Percentiles rank a stretch among this genome's conserved stretches.
Evolutionary conservation across 2,888 invertebrate genomes (phyloP).

Genomic region (Cheilosia vernalis): DNA sequence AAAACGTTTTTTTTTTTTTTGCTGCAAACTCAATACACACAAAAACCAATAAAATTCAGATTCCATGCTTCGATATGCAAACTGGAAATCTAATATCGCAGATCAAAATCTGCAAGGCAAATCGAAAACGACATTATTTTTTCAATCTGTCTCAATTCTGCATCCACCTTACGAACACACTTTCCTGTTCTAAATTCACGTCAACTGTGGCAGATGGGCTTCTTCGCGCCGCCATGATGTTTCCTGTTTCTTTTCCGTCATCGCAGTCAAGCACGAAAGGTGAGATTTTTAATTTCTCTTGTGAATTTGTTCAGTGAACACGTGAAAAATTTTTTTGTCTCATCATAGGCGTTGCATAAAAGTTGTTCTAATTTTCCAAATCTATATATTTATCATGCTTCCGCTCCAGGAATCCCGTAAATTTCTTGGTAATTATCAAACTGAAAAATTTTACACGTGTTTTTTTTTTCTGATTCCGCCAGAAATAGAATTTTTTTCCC

Average conservation of each 20-base stretch:
- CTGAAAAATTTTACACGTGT: slow-evolving; percentile 77
- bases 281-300: slow-evolving; percentile 80
- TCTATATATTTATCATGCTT: slow-evolving; percentile 57
- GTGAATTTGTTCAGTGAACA: slow-evolving; percentile 78
- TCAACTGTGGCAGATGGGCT: slow-evolving; percentile 14
- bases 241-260: slow-evolving; percentile 83
- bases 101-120: too few species aligned
- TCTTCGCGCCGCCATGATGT: slow-evolving; percentile 78
- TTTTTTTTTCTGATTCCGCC: slow-evolving; percentile 29
- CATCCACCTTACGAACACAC: slow-evolving; percentile 29
- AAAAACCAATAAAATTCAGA: too few species aligned
- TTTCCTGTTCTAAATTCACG: slow-evolving; percentile 24
- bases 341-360: slow-evolving; percentile 37
- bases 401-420: slow-evolving; percentile 56
- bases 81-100: too few species aligned
- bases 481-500: slow-evolving; percentile 9
- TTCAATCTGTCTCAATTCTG: not conserved
- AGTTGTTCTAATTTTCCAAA: slow-evolving; percentile 36
- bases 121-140: too few species aligned
- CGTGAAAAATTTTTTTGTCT: slow-evolving; percentile 77
- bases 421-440: slow-evolving; percentile 71
- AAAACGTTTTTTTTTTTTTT: too few species aligned
- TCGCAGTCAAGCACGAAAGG: slow-evolving; percentile 81
- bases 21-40: too few species aligned
- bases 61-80: too few species aligned